Evolutionary conservation across 2,797 vertebrate species (phyloP).

Genomic region (Silurus aristotelis): DNA sequence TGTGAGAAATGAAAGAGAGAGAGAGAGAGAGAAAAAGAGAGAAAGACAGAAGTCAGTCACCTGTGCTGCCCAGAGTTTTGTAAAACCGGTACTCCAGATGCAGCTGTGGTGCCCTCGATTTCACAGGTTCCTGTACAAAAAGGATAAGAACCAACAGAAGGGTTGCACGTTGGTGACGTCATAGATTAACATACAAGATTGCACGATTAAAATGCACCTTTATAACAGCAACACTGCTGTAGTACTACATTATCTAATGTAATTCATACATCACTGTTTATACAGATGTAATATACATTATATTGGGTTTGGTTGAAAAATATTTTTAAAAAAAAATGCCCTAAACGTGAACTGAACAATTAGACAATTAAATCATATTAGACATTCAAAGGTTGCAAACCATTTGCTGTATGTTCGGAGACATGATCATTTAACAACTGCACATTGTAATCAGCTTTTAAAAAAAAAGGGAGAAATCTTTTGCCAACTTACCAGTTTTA

Average conservation of each 20-base stretch:
- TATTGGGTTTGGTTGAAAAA: not conserved
- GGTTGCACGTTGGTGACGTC: not conserved
- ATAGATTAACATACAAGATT: not conserved
- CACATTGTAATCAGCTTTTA: not conserved
- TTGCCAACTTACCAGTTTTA: conserved; percentile 92
- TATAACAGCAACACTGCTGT: not conserved
- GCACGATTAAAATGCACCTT: not conserved
- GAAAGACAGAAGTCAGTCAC: conserved; percentile 66
- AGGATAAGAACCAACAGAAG: conserved; percentile 47
- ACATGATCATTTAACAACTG: not conserved
- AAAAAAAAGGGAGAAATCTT: not conserved
- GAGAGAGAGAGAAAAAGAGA: no score
- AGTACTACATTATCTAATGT: not conserved
- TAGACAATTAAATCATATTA: not conserved
- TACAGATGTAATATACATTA: no score
- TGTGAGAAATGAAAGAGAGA: accelerated
- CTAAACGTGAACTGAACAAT: not conserved
- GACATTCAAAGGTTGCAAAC: not conserved
- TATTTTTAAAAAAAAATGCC: not conserved
- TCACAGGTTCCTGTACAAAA: conserved; percentile 88
- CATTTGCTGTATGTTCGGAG: not conserved
- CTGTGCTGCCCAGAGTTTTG: conserved; percentile 93
- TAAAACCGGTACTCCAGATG: conserved; percentile 99
- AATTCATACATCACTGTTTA: not conserved
- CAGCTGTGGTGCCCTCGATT: conserved; percentile 94